phyloP scores from a whole-genome alignment of 2,113 vertebrate species.

The Gadus macrocephalus region DNA sequence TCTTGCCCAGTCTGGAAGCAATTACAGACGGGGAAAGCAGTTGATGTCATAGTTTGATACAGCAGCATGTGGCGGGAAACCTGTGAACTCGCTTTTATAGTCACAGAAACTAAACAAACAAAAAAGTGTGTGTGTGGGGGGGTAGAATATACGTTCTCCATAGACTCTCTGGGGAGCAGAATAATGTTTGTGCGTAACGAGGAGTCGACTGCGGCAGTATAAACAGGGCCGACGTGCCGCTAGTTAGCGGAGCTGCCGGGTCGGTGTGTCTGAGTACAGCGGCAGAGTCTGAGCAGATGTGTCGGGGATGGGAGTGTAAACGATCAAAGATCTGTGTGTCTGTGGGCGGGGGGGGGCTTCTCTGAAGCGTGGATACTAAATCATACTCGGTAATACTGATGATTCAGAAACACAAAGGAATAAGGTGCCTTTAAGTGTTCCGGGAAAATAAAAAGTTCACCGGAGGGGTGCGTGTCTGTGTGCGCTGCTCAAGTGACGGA shows the following conservation, averaged over 20 bases:
- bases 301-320: slow-evolving; percentile 48
- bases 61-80: slow-evolving; percentile 22
- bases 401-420: too few species aligned
- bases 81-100: slow-evolving; percentile 57
- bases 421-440: too few species aligned
- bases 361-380: too few species aligned
- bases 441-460: too few species aligned
- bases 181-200: slow-evolving; percentile 32
- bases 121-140: slow-evolving; percentile 9
- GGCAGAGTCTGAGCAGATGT: slow-evolving; percentile 61
- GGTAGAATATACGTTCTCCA: too few species aligned
- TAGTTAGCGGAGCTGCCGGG: slow-evolving; percentile 62
- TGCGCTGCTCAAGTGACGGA: too few species aligned
- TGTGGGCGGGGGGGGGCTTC: slow-evolving; percentile 2
- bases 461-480: too few species aligned
- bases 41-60: slow-evolving; percentile 71
- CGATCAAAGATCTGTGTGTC: slow-evolving; percentile 58
- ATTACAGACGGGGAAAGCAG: slow-evolving; percentile 49
- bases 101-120: slow-evolving; percentile 4
- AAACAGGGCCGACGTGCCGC: slow-evolving; percentile 52
- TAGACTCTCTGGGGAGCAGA: slow-evolving; percentile 47
- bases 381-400: too few species aligned
- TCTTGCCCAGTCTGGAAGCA: slow-evolving; percentile 64
- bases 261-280: slow-evolving; percentile 52
- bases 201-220: slow-evolving; percentile 43